phyloP scores from a whole-genome alignment of 2,888 invertebrate species.

The Nomada flava region DNA sequence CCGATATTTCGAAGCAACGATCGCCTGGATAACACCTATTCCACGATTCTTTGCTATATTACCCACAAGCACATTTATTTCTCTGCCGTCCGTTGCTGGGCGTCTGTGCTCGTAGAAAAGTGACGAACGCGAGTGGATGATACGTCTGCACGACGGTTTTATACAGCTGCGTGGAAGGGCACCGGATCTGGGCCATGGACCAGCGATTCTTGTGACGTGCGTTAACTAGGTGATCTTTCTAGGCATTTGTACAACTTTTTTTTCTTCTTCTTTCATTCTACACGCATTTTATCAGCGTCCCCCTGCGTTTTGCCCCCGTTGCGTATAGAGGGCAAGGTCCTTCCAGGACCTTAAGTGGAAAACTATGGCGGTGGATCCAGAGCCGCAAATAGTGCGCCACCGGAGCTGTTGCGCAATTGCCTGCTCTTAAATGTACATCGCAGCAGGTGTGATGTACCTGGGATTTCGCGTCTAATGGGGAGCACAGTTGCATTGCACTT shows the following conservation, averaged over 20 bases:
- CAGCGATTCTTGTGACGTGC: constrained; percentile 54
- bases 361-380: constrained; percentile 8
- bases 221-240: constrained; percentile 65
- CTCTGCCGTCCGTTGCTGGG: neutral
- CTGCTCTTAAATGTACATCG: constrained; percentile 56
- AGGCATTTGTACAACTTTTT: constrained; percentile 9
- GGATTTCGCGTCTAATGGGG: constrained; percentile 16
- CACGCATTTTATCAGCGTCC: constrained; percentile 38
- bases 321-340: constrained; percentile 76
- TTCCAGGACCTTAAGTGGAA: constrained; percentile 48
- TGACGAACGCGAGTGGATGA: constrained; percentile 74
- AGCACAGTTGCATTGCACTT: neutral
- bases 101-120: constrained; percentile 31
- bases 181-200: constrained; percentile 83
- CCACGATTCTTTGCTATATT: too few relatives aligned
- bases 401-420: constrained; percentile 38
- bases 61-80: neutral
- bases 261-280: constrained; percentile 15
- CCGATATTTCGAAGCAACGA: too few relatives aligned
- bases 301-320: constrained; percentile 60
- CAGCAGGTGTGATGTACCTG: neutral
- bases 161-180: constrained; percentile 80
- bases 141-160: constrained; percentile 74
- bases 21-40: too few relatives aligned
- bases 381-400: constrained; percentile 42